Evolutionary conservation across 2,113 vertebrate genomes (phyloP).

Genomic region (Labeo catla): DNA sequence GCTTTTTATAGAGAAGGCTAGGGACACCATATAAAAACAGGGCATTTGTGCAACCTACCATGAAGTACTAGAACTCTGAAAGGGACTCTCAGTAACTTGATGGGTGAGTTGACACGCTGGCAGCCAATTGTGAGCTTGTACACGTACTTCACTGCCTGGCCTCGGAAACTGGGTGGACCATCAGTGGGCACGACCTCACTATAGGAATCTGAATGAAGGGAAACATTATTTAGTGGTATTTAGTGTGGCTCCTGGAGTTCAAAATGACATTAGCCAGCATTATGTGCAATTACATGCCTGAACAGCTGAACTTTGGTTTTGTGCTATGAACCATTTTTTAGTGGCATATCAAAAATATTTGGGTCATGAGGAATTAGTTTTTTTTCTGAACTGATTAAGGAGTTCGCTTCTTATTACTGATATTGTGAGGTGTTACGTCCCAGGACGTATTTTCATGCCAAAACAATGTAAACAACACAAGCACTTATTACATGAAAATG

Average conservation of each 20-base stretch:
- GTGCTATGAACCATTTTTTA: not conserved
- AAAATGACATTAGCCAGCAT: constrained; percentile 1
- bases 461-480: not conserved
- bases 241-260: not conserved
- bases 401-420: not conserved
- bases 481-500: not conserved
- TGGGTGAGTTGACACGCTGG: constrained; percentile 96
- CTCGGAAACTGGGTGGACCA: constrained; percentile 94
- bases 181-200: constrained; percentile 88
- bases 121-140: constrained; percentile 98
- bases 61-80: constrained; percentile 93
- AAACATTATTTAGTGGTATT: not conserved
- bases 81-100: constrained; percentile 94
- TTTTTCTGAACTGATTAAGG: constrained; percentile 13
- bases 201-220: constrained; percentile 84
- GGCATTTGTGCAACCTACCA: constrained; percentile 72
- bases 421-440: not conserved
- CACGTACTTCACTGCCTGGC: constrained; percentile 95
- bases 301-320: not conserved
- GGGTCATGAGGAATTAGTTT: not conserved
- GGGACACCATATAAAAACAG: not conserved
- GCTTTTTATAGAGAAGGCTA: not conserved
- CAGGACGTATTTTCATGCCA: too few species aligned
- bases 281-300: not conserved
- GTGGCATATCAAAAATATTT: not conserved